These are phyloP conservation scores for Ennomos quercinarius DNA, from an alignment of 2,888 invertebrate species.

Conservation along the genomic window DNA sequence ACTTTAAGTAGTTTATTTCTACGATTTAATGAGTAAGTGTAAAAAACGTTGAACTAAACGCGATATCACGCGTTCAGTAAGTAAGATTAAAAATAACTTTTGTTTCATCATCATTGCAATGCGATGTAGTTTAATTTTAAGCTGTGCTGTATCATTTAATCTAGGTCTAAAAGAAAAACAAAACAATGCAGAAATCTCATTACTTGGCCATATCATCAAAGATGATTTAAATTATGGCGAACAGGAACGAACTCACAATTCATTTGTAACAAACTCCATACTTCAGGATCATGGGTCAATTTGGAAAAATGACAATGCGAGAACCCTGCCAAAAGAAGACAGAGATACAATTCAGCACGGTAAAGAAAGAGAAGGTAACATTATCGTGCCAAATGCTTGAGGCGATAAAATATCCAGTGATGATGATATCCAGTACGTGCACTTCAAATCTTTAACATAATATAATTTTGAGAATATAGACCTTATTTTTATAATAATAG, in stretches of 20 bases:
- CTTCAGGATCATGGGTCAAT: constrained; percentile 75
- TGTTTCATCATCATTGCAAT: not conserved
- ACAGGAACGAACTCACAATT: constrained; percentile 56
- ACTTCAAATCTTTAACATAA: constrained; percentile 42
- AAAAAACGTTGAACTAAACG: too few relatives aligned
- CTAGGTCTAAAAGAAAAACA: not conserved
- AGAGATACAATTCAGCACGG: constrained; percentile 34
- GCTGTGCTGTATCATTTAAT: too few relatives aligned
- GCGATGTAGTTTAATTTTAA: too few relatives aligned
- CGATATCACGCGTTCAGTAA: too few relatives aligned
- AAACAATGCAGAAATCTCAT: constrained; percentile 30
- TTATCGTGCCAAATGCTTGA: constrained; percentile 61
- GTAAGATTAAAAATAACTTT: too few relatives aligned
- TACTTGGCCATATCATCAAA: constrained; percentile 21
- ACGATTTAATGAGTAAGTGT: too few relatives aligned
- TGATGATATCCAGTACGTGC: constrained; percentile 63
- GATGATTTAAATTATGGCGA: constrained; percentile 51
- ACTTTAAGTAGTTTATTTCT: too few relatives aligned
- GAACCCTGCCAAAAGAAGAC: constrained; percentile 53
- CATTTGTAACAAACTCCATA: constrained; percentile 72
- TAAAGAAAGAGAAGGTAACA: constrained; percentile 48
- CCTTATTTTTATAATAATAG: constrained; percentile 49
- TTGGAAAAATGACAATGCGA: constrained; percentile 79
- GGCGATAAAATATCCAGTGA: constrained; percentile 68
- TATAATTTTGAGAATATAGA: constrained; percentile 12